phyloP scores from a whole-genome alignment of 2,888 invertebrate genomes.

The Xiphydria camelus region DNA sequence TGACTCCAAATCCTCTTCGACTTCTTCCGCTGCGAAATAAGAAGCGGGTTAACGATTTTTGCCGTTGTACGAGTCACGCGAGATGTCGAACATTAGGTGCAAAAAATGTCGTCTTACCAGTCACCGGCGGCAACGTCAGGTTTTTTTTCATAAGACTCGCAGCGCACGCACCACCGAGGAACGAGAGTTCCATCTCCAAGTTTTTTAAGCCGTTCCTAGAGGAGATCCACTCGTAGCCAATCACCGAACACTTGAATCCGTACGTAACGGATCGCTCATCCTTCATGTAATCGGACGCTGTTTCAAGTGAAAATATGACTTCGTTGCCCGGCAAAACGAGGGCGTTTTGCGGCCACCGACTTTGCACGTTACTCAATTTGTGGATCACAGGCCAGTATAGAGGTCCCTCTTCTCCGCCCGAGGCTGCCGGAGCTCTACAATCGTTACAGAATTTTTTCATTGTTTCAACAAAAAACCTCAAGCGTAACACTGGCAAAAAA shows the following conservation, averaged over 20 bases:
- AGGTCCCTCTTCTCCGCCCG: conserved; percentile 40
- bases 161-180: conserved; percentile 89
- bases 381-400: conserved; percentile 70
- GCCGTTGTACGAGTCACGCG: too few relatives aligned
- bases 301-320: conserved; percentile 93
- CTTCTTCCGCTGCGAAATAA: conserved; percentile 63
- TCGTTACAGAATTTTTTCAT: too few relatives aligned
- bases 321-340: conserved; percentile 87
- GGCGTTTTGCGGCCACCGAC: conserved; percentile 86
- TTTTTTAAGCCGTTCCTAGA: conserved; percentile 64
- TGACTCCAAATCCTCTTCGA: conserved; percentile 71
- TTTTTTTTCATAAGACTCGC: conserved; percentile 86
- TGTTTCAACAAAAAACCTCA: too few relatives aligned
- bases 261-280: conserved; percentile 82
- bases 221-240: conserved; percentile 80
- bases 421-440: conserved; percentile 28
- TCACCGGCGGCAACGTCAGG: conserved; percentile 67
- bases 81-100: too few relatives aligned
- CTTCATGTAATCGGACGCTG: conserved; percentile 91
- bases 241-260: conserved; percentile 79
- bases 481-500: too few relatives aligned
- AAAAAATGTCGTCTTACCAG: too few relatives aligned
- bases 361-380: conserved; percentile 66
- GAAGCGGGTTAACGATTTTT: too few relatives aligned
- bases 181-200: conserved; percentile 87